These are phyloP conservation scores for Orthosia cruda DNA, from an alignment of 2,888 invertebrate genomes.

Conservation along the genomic window DNA sequence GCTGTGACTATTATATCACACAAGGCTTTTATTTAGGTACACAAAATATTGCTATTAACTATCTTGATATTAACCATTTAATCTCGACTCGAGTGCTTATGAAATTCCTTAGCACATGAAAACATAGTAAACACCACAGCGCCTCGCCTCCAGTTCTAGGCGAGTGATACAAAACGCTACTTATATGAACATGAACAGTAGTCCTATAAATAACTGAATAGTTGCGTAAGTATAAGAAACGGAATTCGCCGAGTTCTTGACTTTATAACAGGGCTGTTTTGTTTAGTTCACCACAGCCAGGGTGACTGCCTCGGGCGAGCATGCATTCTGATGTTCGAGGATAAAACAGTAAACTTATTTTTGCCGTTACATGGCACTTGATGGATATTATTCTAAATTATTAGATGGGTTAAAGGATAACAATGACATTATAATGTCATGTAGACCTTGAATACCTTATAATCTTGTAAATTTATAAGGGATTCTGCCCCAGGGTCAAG, in stretches of 20 bases:
- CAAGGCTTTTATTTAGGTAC: too few relatives aligned
- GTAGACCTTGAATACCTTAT: slow-evolving; percentile 1
- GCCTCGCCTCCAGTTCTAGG: slow-evolving; percentile 11
- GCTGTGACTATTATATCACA: too few relatives aligned
- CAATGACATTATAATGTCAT: slow-evolving; percentile 15
- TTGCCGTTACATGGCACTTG: slow-evolving; percentile 23
- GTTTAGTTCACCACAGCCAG: slow-evolving; percentile 65
- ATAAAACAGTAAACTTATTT: slow-evolving; percentile 63
- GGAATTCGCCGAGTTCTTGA: slow-evolving; percentile 65
- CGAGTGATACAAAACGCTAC: slow-evolving; percentile 53
- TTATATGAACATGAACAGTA: slow-evolving; percentile 50
- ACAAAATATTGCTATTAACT: slow-evolving; percentile 13
- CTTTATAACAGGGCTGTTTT: slow-evolving; percentile 73
- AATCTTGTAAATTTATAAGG: background rate
- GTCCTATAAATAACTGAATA: slow-evolving; percentile 73
- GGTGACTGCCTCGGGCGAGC: slow-evolving; percentile 63
- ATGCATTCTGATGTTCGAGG: slow-evolving; percentile 60
- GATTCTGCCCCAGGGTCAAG: background rate
- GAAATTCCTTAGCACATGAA: slow-evolving; percentile 53
- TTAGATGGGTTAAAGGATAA: slow-evolving; percentile 34
- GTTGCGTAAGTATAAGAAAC: slow-evolving; percentile 72
- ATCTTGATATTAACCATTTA: slow-evolving; percentile 8
- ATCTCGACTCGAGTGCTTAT: slow-evolving; percentile 24
- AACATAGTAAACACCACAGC: slow-evolving; percentile 42
- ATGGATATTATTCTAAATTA: slow-evolving; percentile 22